Base-by-base conservation (phyloP, 2,888 invertebrate species). In the Germaria angustata region DNA sequence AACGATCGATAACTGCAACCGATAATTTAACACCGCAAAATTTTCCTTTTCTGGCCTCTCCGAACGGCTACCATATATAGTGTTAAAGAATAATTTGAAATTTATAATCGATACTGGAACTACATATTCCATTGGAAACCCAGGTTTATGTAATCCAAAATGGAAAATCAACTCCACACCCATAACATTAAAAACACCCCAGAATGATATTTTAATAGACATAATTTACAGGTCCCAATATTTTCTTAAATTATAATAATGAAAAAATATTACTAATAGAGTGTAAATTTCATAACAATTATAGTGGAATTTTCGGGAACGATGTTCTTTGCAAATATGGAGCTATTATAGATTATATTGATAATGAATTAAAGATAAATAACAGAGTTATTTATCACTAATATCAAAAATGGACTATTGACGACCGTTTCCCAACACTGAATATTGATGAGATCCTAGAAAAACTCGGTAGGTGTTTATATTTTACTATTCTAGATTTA, bases 231-330 rank as follows among this genome's bases (percentile, higher is more conserved):
- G 17, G 32, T 55, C 15, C 53, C 53, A 32, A 2, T 55, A 9
- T 55, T 55, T 17, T n/a, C 39, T n/a, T 53, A n/a, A 9, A 22
- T 11, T 20, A 49, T 11, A 22, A 5, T n/a, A n/a, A 39, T 17
- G 51, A 72, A 3, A 87, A 39, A 85, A 87, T 66, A 9, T 59
- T 36, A n/a, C 34, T 69, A 34, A 57, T 72, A 13, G 78, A 72
- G 28, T 72, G 55, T 24, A 36, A 55, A 46, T 75, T 75, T 24
- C 72, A 51, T 17, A 13, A 63, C 20, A 6, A 41, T 6, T 72
- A 28, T 24, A 53, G 63, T 41, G 72, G 61, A 36, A 57, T 63
- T 28, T 51, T 72, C 51, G 61, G 72, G 1, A 55, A 63, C n/a
- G 73, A 73, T 41, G n/a, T 73, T 9, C 2, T 73, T n/a, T 28